Base-by-base conservation (phyloP, 2,797 vertebrate species). In the Triplophysa bombifrons region DNA sequence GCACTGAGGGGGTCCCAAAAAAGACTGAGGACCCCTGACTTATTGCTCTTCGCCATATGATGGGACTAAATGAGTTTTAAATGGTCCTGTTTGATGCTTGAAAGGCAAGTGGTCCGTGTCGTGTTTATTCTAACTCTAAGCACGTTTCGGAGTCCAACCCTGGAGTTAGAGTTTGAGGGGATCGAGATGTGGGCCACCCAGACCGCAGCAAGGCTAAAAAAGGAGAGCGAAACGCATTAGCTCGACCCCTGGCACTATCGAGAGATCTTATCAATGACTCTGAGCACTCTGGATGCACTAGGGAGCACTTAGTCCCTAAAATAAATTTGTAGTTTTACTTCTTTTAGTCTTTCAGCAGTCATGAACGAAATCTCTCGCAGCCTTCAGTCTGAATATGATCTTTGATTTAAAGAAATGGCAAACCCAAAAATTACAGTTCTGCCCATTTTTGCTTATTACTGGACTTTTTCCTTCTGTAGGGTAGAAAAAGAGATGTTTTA, bases 61-160 rank as follows among this genome's bases (percentile, higher is more conserved):
- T 91, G 20, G 50, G 16, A 34, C 16, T 64, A 64, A 92, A 90
- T 92, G 90, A 88, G 5, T 89, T 91, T 90, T 90, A 89, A 92
- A 92, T 89, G 89, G 88, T 84, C 82, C 85, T 87, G 85, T 77
- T 83, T 86, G 34, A 80, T 71, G 81, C 87, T 87, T 87, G 82
- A 91, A 90, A 90, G 85, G 86, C 84, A 84, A 84, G 46, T 1
- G 83, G 75, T 80, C 85, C 51, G 11, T 38, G 77, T 84, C 86
- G 78, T 91, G 92, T 93, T 93, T 93, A 90, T 87, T 85, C 89
- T 85, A 41, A 77, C 27, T 85, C 65, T 90, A 92, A 91, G 89
- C 88, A 88, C 76, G 72, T 84, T 88, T 91, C 88, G 86, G 63
- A 91, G 89, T 87, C 84, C 30, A 74, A 55, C 22, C 50, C 72